Evolutionary conservation across 2,888 invertebrate species (phyloP), one percentile per base, ranked within the genome.

Genomic region (Lithophane leautieri): DNA sequence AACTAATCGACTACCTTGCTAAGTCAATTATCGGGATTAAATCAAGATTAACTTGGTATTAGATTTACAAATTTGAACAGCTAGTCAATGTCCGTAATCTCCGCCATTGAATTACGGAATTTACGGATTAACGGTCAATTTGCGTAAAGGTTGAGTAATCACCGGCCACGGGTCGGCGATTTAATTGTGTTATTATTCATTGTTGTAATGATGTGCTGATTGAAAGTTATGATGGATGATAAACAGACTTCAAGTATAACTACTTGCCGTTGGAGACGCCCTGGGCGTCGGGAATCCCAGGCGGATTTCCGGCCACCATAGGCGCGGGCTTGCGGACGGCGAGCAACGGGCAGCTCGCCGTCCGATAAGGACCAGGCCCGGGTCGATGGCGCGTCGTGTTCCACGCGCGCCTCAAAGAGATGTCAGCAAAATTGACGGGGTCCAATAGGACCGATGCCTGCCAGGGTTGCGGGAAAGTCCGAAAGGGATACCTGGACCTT

Each of bases 11-110:
- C 63, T 81, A 77, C 63, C 50, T 79, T 34, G 76, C 77, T 73
- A 58, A 82, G 89, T 81, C 88, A 84, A 88, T 87, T 87, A 87
- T 74, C 80, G 50, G 81, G 86, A 88, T 88, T 84, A 87, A 69
- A 76, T 71, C 58, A 62, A 76, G 79, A 87, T 87, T 86, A 87
- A 82, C 72, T 73, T 60, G 34, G 78, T 70, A 79, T 87, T 87
- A 85, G 73, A 72, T 74, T 79, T 79, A 84, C 81, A 82, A 81
- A 88, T 84, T 81, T 81, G 76, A 78, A 58, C 70, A 74, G 60
- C 28, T 63, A 71, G 68, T 70, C 69, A 70, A 70, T 74, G 75
- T 34, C 58, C 56, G 73, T 88, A 84, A 86, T 81, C 82, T 76
- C 54, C 60, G 58, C 74, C 69, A 87, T 87, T 87, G 89, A 87